These are phyloP conservation scores for Hyaena hyaena DNA, from an alignment of 2,113 vertebrate genomes.

Conservation along the genomic window DNA sequence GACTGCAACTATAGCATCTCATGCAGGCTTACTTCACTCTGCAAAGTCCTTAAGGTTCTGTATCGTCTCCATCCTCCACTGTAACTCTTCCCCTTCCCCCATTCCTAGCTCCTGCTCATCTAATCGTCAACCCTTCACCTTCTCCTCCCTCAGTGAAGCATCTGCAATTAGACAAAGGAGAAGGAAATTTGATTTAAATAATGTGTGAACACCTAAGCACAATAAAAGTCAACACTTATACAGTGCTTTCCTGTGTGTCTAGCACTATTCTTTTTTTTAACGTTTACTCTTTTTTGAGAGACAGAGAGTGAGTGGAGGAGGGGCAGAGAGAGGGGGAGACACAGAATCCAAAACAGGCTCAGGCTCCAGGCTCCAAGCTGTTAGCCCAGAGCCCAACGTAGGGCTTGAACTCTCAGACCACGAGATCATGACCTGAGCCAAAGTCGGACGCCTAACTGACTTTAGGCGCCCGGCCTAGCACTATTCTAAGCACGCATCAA, in stretches of 20 bases:
- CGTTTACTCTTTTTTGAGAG: too few relatives aligned
- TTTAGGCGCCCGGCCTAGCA: too few relatives aligned
- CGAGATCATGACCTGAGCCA: too few relatives aligned
- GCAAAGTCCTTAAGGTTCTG: background rate
- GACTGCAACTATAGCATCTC: background rate
- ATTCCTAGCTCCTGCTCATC: background rate
- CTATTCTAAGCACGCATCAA: background rate
- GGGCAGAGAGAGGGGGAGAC: too few relatives aligned
- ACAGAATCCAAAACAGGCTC: too few relatives aligned
- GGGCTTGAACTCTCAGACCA: too few relatives aligned
- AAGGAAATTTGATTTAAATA: constrained; percentile 10
- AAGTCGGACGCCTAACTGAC: too few relatives aligned
- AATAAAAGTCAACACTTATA: background rate
- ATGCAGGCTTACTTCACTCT: background rate
- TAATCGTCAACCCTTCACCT: background rate
- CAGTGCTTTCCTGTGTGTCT: background rate
- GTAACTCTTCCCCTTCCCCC: background rate
- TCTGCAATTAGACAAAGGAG: background rate
- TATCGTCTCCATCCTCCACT: background rate
- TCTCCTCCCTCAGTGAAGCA: background rate
- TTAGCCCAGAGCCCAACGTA: too few relatives aligned
- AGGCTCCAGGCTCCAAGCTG: too few relatives aligned
- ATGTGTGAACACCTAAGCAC: background rate
- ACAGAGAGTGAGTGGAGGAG: too few relatives aligned
- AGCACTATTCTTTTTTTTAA: background rate